Evolutionary conservation across 2,113 vertebrate genomes (phyloP), one percentile per base, ranked within the genome.

Genomic region (Malurus cyaneus): DNA sequence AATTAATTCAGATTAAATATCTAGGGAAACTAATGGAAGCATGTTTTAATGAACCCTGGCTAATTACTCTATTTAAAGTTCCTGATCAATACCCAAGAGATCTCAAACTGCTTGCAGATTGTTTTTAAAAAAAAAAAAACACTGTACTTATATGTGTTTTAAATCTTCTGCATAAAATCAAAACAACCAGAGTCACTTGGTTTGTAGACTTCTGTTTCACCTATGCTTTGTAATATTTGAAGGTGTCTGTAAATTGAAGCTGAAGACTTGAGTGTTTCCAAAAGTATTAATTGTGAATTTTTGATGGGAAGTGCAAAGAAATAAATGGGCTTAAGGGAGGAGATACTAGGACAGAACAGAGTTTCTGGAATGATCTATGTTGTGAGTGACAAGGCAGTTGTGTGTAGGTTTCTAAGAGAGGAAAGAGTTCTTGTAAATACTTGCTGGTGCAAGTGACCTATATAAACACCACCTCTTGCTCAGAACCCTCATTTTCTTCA

Each of bases 51-150:
- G 94, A 96, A 91, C 71, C 34, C 21, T 70, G 47, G 34, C 78
- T 96, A 96, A 95, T 97, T 92, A 92, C 66, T 91, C 34, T 85
- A 24, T 94, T 95, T 87, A 70, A 94, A 89, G 39, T 95, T 88
- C 82, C 86, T 95, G 94, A 94, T 95, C 92, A 81, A 73, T 96
- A 77, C 87, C 21, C 64, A n/a, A 56, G 89, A 89, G 94, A 88
- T 62, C 56, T 94, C 50, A 89, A 52, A 62, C 44, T 80, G 32
- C 73, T 82, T 49, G n/a, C 50, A 88, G 59, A 70, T 61, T 47
- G 18, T 56, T 67, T 88, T 59, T 74, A n/a, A n/a, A n/a, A n/a
- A 36, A 13, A 14, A 50, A 42, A 66, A 57, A 81, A 16, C 10
- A 3, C 5, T 71, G 15, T 14, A 20, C 26, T 36, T 65, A 17